Evolutionary conservation across 2,113 vertebrate genomes (phyloP), one percentile per base, ranked within the genome.

Genomic region (Catharus bicknelli): DNA sequence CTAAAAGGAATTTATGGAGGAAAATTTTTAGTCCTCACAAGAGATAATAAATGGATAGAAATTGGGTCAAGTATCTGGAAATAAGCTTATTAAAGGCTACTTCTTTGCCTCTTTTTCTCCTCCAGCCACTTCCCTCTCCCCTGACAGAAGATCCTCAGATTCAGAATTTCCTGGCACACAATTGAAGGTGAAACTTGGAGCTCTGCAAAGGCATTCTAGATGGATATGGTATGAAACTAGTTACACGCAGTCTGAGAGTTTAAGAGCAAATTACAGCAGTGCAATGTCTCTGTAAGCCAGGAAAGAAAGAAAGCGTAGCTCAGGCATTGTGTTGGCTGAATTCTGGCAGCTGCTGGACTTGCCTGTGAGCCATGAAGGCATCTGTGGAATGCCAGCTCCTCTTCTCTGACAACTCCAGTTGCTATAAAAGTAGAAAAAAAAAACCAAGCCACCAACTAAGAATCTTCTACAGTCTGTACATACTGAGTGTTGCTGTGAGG

Each of bases 331-430:
- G n/a, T 38, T 81, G 61, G 18, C 61, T 84, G 81, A 69, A n/a
- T 54, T 66, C 29, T 74, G 59, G 36, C 64, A 69, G 68, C 45
- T 76, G 64, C 58, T 77, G 63, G 32, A 78, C 22, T 48, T 59
- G 29, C 13, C 16, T 0, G 0, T 2, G 11, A 75, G 66, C 45
- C 3, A 1, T 15, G 36, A 13, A 53, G 16, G 30, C 11, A 50
- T 12, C 36, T 83, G 20, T 40, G 73, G 27, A 38, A 50, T 42
- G 32, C 47, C 43, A 58, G 20, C 57, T 63, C 34, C 63, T 80
- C 27, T 15, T 2, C 42, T 63, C 12, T 63, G 40, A 34, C 43
- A 50, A 23, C 7, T 59, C 23, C 43, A 55, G 2, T 12, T 72
- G 22, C 32, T 63, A 13, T 27, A 59, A 32, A 54, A 72, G 16